These are phyloP conservation scores for Atta cephalotes DNA, from an alignment of 1,140 invertebrate species.

Conservation along the genomic window DNA sequence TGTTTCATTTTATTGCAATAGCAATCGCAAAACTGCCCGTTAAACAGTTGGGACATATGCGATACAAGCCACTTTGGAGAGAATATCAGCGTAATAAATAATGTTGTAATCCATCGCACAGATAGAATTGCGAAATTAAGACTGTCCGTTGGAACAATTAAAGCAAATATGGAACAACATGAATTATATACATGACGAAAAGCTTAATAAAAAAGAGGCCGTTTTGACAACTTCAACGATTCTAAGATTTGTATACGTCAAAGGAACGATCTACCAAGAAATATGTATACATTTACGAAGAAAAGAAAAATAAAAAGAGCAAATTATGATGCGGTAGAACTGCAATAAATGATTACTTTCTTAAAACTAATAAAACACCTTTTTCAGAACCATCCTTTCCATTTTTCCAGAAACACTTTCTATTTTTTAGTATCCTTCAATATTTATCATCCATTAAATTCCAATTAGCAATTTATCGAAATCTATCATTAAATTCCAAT, in stretches of 20 bases:
- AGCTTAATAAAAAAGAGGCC: background rate
- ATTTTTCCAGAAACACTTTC: no score
- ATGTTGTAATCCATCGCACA: constrained; percentile 12
- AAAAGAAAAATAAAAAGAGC: constrained; percentile 46
- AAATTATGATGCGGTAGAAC: constrained; percentile 34
- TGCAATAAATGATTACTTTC: background rate
- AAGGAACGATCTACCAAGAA: constrained; percentile 16
- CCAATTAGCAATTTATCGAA: no score
- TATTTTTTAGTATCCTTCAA: background rate
- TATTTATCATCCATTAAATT: background rate
- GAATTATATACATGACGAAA: constrained; percentile 19
- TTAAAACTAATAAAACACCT: background rate
- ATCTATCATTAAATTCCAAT: background rate
- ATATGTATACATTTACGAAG: constrained; percentile 38
- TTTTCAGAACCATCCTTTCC: background rate
- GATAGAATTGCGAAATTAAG: constrained; percentile 32
- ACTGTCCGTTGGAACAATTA: constrained; percentile 16
- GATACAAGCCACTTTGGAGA: background rate
- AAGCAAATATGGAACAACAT: background rate
- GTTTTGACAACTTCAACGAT: constrained; percentile 32
- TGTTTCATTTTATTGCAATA: constrained; percentile 24
- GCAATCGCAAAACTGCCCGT: constrained; percentile 4
- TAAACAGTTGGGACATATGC: background rate
- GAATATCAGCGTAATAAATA: constrained; percentile 2
- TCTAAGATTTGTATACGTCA: constrained; percentile 40